Evolutionary conservation across 2,888 invertebrate species (phyloP), one percentile per base, ranked within the genome.

Genomic region (Zele albiditarsus): DNA sequence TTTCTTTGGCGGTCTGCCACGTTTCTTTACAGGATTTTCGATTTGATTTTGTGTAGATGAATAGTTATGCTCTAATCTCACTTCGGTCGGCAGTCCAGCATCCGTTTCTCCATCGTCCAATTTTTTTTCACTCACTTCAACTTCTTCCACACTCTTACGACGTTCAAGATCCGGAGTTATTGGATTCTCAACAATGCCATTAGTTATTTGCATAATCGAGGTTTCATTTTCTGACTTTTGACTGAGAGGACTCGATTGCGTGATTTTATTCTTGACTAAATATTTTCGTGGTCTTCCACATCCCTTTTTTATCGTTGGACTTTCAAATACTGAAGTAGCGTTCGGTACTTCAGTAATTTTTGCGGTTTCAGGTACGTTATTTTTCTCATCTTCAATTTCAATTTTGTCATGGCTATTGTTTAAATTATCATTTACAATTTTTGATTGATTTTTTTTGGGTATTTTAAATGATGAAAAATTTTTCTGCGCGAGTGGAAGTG

Each of bases 61-160:
- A 20, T 38, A 28, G 25, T 60, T 33, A 14, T 31, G 27, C 10
- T 25, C 12, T 8, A 12, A 10, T 28, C 8, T 12, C 3, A 6
- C 12, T n/a, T 62, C 2, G 74, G 33, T 31, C 20, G 25, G 27
- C 53, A 14, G 31, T 70, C 58, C 53, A 28, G 65, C 28, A 38
- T 74, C 72, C 0, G 71, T 63, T 20, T 25, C 65, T 10, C 10
- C 25, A 10, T 53, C 46, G 6, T 12, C 76, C 78, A 6, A 62
- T 70, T 2, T 66, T 76, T 66, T 75, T 80, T 0, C 57, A 78
- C 0, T 74, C 80, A 60, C 78, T 78, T 23, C 79, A 68, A 42
- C 79, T 78, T 70, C 78, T 69, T 6, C 79, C 79, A 46, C 78
- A 78, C 3, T 27, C 76, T 28, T 76, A 12, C 12, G 8, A 38